Evolutionary conservation across 2,113 vertebrate genomes (phyloP).

Genomic region (Oceanites oceanicus): DNA sequence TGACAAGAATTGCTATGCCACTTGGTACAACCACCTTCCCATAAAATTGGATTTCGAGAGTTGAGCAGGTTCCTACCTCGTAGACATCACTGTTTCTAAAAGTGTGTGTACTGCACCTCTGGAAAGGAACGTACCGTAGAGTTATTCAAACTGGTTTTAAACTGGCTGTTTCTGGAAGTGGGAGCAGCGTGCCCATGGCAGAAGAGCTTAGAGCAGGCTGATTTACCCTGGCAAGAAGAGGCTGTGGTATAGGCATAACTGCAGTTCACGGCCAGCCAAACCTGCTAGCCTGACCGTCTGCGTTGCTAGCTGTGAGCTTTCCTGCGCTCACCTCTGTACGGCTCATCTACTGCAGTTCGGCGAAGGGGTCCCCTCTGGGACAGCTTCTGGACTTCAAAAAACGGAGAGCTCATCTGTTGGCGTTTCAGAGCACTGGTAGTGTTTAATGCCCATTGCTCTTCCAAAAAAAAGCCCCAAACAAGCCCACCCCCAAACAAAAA

Average conservation of each 20-base stretch:
- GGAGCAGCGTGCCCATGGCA: neutral
- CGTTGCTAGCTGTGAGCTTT: too few relatives aligned
- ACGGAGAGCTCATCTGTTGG: neutral
- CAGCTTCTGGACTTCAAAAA: neutral
- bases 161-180: neutral
- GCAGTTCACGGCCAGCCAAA: neutral
- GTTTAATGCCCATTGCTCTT: neutral
- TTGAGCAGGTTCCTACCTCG: neutral
- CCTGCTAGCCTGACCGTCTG: neutral
- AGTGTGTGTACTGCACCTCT: neutral
- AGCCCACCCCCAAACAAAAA: neutral
- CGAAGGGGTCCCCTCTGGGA: neutral
- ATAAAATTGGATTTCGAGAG: accelerated
- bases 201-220: neutral
- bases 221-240: neutral
- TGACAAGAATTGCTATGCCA: neutral
- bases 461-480: neutral
- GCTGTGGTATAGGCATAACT: accelerated
- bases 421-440: neutral
- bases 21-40: neutral
- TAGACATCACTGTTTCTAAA: neutral
- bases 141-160: neutral
- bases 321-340: neutral
- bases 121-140: neutral
- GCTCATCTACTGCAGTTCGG: neutral